phyloP scores from a whole-genome alignment of 2,797 vertebrate species.

The Microctenopoma steveboyesi region DNA sequence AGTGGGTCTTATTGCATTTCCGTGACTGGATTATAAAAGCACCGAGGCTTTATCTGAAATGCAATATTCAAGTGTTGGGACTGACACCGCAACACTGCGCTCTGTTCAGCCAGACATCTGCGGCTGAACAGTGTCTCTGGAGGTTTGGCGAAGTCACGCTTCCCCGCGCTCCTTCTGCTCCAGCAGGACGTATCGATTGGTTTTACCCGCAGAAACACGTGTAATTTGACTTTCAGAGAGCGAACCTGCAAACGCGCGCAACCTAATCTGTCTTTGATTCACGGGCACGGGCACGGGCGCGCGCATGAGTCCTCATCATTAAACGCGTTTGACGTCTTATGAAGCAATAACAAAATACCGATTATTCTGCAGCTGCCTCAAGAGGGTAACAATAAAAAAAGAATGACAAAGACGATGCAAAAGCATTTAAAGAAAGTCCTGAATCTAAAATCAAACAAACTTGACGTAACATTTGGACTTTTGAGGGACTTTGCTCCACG shows the following conservation, averaged over 20 bases:
- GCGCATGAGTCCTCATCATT: not conserved
- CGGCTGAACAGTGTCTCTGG: slow-evolving; percentile 62
- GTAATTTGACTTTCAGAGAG: slow-evolving; percentile 51
- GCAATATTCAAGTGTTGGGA: slow-evolving; percentile 38
- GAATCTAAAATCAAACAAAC: not conserved
- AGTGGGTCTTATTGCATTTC: slow-evolving; percentile 19
- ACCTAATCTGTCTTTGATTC: slow-evolving; percentile 21
- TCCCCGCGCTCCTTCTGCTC: slow-evolving; percentile 64
- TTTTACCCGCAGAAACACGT: slow-evolving; percentile 58
- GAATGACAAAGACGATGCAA: not conserved
- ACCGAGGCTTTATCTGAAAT: slow-evolving; percentile 41
- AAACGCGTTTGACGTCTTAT: too few relatives aligned
- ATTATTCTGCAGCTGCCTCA: not conserved
- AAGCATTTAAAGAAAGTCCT: not conserved
- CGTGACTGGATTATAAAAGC: slow-evolving; percentile 37
- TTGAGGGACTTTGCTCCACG: slow-evolving; percentile 50
- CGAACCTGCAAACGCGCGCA: slow-evolving; percentile 22
- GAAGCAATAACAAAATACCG: too few relatives aligned
- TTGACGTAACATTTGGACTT: slow-evolving; percentile 44
- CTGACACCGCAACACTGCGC: slow-evolving; percentile 12
- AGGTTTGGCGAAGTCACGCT: slow-evolving; percentile 73
- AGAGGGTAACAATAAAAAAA: not conserved
- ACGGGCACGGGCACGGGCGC: not conserved
- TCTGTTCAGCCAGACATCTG: slow-evolving; percentile 66
- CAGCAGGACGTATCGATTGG: slow-evolving; percentile 72